Evolutionary conservation across 2,888 invertebrate genomes (phyloP), one percentile per base, ranked within the genome.

Genomic region (Drosophila lutescens): DNA sequence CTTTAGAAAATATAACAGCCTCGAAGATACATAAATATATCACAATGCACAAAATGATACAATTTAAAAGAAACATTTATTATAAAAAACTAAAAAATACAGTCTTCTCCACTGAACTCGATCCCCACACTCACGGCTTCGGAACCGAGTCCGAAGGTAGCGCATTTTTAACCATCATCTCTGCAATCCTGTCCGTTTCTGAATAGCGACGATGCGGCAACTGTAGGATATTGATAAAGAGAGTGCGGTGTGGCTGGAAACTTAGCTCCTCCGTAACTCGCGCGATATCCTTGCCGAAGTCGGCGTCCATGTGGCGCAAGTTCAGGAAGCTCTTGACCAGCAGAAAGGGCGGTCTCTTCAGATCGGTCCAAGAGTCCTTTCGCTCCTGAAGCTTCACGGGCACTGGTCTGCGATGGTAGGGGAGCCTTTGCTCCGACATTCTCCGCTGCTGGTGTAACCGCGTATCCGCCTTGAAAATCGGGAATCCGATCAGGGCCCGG

Each of bases 321-420:
- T 54, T 54, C 1, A 38, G 23, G 36, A 54, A 70, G 13, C 72
- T 70, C 38, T 71, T 70, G 13, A 70, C 50, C 36, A 70, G 36
- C 17, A 72, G 12, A 1, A 60, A 49, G 3, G 69, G 71, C 8
- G 69, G 69, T 23, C 69, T 60, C 12, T 32, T 61, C 9, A 15
- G 32, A 4, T 62, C 62, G 1, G 13, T 23, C 32, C 3, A 13
- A 0, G 8, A 17, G 6, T 12, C 23, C 15, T 10, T 38, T 0
- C 62, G 38, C 20, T 15, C 7, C 7, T n/a, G 9, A 5, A 46
- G 3, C 17, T 30, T 13, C n/a, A 40, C 38, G n/a, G 55, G 30
- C 5, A 32, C 15, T 5, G 15, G 8, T 23, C 46, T 32, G 9
- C 23, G 46, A 2, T 20, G 17, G 10, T 15, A 30, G 7, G 15